phyloP scores from a whole-genome alignment of 1,140 invertebrate species.

The Drosophila elegans region DNA sequence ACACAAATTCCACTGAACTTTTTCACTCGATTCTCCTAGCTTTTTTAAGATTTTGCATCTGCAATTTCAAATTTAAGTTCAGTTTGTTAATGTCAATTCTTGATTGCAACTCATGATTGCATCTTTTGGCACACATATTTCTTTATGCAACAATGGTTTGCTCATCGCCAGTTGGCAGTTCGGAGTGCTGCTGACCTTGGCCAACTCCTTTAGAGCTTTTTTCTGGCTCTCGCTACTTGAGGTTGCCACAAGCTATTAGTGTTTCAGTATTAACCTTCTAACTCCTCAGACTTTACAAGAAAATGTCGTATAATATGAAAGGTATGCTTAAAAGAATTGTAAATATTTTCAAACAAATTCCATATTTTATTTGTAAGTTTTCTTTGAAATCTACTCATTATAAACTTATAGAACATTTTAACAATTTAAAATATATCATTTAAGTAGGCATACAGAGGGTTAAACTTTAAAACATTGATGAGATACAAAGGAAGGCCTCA shows the following conservation, averaged over 20 bases:
- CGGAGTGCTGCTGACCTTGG: slow-evolving; percentile 18
- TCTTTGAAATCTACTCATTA: too few species aligned
- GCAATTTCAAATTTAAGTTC: slow-evolving; percentile 3
- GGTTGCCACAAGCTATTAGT: slow-evolving; percentile 10
- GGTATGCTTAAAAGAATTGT: too few species aligned
- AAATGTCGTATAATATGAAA: too few species aligned
- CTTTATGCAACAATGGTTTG: slow-evolving; percentile 18
- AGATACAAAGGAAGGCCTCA: not conserved
- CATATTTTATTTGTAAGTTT: too few species aligned
- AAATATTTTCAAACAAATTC: too few species aligned
- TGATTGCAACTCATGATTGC: slow-evolving; percentile 18
- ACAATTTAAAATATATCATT: too few species aligned
- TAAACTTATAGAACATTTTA: too few species aligned
- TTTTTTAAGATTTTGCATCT: not conserved
- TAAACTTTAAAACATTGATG: not conserved
- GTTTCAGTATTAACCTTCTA: slow-evolving; percentile 7
- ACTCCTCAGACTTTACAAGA: too few species aligned
- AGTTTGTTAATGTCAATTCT: slow-evolving; percentile 29
- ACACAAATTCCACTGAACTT: too few species aligned
- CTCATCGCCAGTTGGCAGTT: not conserved
- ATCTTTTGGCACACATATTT: slow-evolving; percentile 22
- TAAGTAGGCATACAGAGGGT: too few species aligned
- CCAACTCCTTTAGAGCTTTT: slow-evolving; percentile 34
- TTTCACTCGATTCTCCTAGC: too few species aligned
- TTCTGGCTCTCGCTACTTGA: slow-evolving; percentile 28